Evolutionary conservation across 2,888 invertebrate genomes (phyloP).

Genomic region (Zele albiditarsus): DNA sequence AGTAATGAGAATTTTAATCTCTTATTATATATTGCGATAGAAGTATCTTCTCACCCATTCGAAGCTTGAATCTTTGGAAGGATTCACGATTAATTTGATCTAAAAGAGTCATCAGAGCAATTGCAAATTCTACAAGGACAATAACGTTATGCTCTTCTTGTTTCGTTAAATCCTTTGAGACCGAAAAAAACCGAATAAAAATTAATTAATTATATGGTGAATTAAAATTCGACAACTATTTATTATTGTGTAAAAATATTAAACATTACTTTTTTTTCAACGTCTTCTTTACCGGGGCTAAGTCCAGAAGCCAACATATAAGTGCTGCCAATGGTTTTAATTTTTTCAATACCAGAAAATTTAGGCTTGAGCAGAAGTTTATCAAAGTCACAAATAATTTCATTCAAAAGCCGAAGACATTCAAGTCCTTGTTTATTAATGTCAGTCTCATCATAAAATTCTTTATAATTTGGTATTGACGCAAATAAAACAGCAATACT

Average conservation of each 20-base stretch:
- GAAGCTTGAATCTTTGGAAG: conserved; percentile 94
- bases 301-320: conserved; percentile 98
- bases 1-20: background rate
- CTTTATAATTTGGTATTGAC: conserved; percentile 97
- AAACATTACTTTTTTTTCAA: conserved; percentile 77
- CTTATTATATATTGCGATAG: conserved; percentile 11
- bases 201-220: conserved; percentile 16
- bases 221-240: background rate
- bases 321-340: conserved; percentile 98
- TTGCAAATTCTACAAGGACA: conserved; percentile 94
- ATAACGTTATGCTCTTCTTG: conserved; percentile 91
- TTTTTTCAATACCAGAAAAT: conserved; percentile 97
- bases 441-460: conserved; percentile 97
- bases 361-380: conserved; percentile 95
- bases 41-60: conserved; percentile 83
- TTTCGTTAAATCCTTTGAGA: conserved; percentile 79
- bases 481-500: conserved; percentile 98
- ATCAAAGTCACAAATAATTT: conserved; percentile 98
- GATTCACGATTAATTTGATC: conserved; percentile 97
- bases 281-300: conserved; percentile 89
- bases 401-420: conserved; percentile 93
- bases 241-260: background rate
- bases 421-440: conserved; percentile 97
- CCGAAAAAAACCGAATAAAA: conserved; percentile 28
- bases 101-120: conserved; percentile 91